Conservation (phyloP, 2,888 invertebrate genomes). For the Sinopyrophorus schimmeli region DNA sequence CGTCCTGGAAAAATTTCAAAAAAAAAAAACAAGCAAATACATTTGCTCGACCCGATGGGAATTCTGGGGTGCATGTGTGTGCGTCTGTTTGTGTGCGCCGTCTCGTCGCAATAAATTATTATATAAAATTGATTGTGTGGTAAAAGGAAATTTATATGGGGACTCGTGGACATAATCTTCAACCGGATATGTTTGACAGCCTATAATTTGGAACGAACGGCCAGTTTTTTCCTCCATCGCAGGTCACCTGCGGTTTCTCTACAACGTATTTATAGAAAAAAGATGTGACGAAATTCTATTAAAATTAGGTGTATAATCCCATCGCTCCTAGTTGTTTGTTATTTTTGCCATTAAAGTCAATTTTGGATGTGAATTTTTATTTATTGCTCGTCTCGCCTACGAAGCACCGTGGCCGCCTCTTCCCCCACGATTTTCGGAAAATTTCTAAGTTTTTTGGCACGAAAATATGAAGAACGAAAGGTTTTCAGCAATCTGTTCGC, state of each 20-base stretch:
- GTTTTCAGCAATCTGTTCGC: too few species aligned
- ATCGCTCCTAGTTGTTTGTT: too few species aligned
- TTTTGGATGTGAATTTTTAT: too few species aligned
- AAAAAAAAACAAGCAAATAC: neutral
- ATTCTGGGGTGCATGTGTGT: conserved; percentile 8
- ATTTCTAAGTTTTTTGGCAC: too few species aligned
- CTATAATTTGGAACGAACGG: conserved; percentile 24
- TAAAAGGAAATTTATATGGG: conserved; percentile 17
- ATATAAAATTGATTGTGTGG: conserved; percentile 20
- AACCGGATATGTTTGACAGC: conserved; percentile 27
- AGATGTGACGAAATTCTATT: too few species aligned
- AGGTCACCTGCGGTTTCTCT: conserved; percentile 21
- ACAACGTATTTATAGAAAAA: conserved; percentile 21
- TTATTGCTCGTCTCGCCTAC: too few species aligned
- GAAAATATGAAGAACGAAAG: too few species aligned
- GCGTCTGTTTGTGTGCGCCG: too few species aligned
- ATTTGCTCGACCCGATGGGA: conserved; percentile 9
- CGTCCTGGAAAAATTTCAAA: neutral
- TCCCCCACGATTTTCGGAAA: too few species aligned
- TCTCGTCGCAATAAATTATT: conserved; percentile 17
- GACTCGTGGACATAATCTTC: conserved; percentile 26
- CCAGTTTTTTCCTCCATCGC: conserved; percentile 16
- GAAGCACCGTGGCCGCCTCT: too few species aligned
- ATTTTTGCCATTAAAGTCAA: too few species aligned
- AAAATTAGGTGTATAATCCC: too few species aligned